Percentiles rank a stretch among this genome's conserved stretches.
phyloP scores from a whole-genome alignment of 2,888 invertebrate species.

The Willowsia nigromaculata region DNA sequence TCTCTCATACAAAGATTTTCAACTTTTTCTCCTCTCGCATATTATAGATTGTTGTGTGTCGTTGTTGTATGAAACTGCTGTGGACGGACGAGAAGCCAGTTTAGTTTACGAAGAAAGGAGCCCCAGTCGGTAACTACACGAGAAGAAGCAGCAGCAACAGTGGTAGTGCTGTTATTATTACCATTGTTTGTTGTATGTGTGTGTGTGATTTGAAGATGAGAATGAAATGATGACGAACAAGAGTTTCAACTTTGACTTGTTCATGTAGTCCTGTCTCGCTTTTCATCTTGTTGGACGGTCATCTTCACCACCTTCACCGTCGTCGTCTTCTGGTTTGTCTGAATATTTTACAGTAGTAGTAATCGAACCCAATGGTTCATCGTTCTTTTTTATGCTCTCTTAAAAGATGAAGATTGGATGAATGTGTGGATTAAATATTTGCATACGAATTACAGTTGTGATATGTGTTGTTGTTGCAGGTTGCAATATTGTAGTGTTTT shows the following conservation, averaged over 20 bases:
- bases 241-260: conserved; percentile 69
- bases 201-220: conserved; percentile 34
- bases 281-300: conserved; percentile 50
- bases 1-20: not conserved
- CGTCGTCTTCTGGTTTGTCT: conserved; percentile 59
- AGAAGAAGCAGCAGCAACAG: conserved; percentile 2
- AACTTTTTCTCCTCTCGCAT: not conserved
- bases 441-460: conserved; percentile 69
- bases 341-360: conserved; percentile 53
- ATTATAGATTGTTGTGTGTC: conserved; percentile 40
- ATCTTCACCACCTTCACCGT: not conserved
- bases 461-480: conserved; percentile 44
- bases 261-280: conserved; percentile 41
- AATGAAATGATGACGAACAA: conserved; percentile 62
- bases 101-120: conserved; percentile 24
- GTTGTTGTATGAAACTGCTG: not conserved
- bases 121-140: not conserved
- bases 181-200: conserved; percentile 48
- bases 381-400: conserved; percentile 45
- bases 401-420: conserved; percentile 40
- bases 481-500: conserved; percentile 27
- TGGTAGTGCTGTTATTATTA: conserved; percentile 51
- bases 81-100: conserved; percentile 19
- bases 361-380: conserved; percentile 65
- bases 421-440: conserved; percentile 66